Base-by-base conservation (phyloP, 2,888 invertebrate species). In the Eumacrocentrus americanus region DNA sequence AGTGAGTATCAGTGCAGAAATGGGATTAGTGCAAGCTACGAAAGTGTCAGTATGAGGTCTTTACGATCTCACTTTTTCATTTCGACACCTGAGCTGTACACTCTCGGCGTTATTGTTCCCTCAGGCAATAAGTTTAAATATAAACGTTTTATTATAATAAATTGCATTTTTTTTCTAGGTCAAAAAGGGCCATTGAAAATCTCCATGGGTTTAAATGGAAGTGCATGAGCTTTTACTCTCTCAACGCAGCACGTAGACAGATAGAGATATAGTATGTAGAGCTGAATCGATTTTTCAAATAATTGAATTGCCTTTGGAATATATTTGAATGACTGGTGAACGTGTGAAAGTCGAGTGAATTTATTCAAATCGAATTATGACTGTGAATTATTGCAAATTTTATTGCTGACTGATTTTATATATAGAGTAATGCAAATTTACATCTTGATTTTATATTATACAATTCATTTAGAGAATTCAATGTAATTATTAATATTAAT, bases 291-390 rank as follows among this genome's bases (percentile, higher is more conserved):
- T 51, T 51, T 51, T 23, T 20, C n/a, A 35, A 16, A 48, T 48
- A 35, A 57, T 48, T 48, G 1, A 12, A 48, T 48, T 42, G 42
- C 34, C 12, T 34, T 35, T 7, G 11, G 35, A 25, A 51, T 42
- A 58, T 35, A 25, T 38, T 40, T 7, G 12, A 7, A 52, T 37
- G 7, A 40, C 48, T 12, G 29, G 3, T 18, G 16, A 34, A 34
- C 16, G 7, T 18, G 3, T 2, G 7, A 14, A 35, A 16, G 11
- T 50, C 14, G 38, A 38, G n/a, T 12, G 25, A 40, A 40, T 48
- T 37, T 50, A 50, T 57, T 57, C 48, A 48, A 48, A 55, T 55
- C 47, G 6, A 55, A 55, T 55, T 35, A 20, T 14, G 11, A 2
- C 16, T 9, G 12, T 9, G 23, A 44, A 54, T 54, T 44, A 44